Conservation (phyloP, 2,113 vertebrate species). For the Saiga tatarica region DNA sequence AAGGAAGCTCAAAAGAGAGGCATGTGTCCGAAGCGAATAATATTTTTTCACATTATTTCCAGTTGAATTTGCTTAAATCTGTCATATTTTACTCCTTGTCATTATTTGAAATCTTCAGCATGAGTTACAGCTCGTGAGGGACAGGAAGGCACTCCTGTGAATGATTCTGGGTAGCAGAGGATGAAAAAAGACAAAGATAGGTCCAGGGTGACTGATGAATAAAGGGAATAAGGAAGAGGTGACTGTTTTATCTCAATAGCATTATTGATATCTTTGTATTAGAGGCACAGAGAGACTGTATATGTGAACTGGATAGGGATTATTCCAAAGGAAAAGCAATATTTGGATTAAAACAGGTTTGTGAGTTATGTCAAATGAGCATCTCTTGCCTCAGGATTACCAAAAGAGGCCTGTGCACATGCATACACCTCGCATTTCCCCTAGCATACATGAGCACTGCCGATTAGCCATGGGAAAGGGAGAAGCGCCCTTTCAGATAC, state of each 20-base stretch:
- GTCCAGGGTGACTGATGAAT: background rate
- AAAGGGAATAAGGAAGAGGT: constrained; percentile 38
- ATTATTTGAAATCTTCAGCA: constrained; percentile 49
- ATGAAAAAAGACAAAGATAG: constrained; percentile 43
- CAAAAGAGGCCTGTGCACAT: background rate
- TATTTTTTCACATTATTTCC: constrained; percentile 70
- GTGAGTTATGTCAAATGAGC: constrained; percentile 11
- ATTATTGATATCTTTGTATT: background rate
- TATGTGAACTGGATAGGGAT: background rate
- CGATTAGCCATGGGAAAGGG: background rate
- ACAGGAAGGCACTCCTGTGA: background rate
- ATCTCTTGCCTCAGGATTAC: background rate
- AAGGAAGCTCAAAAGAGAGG: constrained; percentile 51
- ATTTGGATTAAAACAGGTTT: constrained; percentile 67
- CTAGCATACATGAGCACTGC: background rate
- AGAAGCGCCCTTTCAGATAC: background rate
- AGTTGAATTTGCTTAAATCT: constrained; percentile 72
- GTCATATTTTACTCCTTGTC: constrained; percentile 52
- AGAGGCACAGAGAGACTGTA: background rate
- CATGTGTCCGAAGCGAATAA: background rate
- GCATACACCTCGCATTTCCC: background rate
- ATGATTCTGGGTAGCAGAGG: background rate
- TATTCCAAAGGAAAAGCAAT: constrained; percentile 56
- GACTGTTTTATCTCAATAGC: constrained; percentile 58
- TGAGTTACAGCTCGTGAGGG: constrained; percentile 59